phyloP scores from a whole-genome alignment of 2,113 vertebrate species.

The Protobothrops mucrosquamatus region DNA sequence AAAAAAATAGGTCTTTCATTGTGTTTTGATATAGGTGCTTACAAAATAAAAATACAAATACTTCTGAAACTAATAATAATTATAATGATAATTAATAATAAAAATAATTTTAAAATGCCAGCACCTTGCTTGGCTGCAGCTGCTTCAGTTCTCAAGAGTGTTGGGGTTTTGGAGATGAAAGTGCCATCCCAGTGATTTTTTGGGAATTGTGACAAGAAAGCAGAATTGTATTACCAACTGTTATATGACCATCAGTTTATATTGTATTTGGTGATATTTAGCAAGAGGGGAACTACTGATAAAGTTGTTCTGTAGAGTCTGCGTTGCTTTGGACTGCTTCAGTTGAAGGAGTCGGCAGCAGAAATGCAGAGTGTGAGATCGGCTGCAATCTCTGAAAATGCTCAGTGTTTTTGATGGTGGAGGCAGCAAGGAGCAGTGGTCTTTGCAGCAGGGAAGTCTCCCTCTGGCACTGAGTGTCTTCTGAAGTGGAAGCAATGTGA shows the following conservation, averaged over 20 bases:
- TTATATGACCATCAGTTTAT: too few relatives aligned
- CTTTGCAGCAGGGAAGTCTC: not conserved
- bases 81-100: not conserved
- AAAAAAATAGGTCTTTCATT: not conserved
- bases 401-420: not conserved
- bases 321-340: not conserved
- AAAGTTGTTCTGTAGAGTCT: too few relatives aligned
- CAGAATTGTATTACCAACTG: too few relatives aligned
- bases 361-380: not conserved
- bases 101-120: not conserved
- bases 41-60: not conserved
- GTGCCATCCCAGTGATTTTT: not conserved
- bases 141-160: not conserved
- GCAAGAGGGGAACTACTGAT: too few relatives aligned
- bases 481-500: not conserved
- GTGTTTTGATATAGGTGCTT: not conserved
- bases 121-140: not conserved
- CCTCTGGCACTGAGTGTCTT: not conserved
- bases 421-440: not conserved
- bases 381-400: not conserved
- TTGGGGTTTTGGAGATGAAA: not conserved
- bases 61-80: not conserved
- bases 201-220: not conserved
- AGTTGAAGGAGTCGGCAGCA: not conserved
- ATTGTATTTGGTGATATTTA: too few relatives aligned